Percentiles rank a stretch among this genome's conserved stretches.
Conservation (phyloP, 2,113 vertebrate genomes). For the Saiga tatarica region DNA sequence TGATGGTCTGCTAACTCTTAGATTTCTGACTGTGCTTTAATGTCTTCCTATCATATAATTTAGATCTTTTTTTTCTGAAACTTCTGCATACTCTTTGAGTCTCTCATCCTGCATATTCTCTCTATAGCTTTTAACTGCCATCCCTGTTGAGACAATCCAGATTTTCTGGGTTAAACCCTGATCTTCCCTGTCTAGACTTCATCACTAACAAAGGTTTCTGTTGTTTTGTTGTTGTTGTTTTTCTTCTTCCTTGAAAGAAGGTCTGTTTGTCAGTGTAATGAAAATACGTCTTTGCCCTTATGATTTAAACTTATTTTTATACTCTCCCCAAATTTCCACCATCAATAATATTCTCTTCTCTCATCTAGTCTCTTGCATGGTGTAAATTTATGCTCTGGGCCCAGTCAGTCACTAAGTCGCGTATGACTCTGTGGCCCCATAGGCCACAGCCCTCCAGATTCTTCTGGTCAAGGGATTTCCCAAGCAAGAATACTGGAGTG, state of each 20-base stretch:
- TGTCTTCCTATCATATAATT: neutral
- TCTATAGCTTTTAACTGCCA: neutral
- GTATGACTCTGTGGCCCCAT: neutral
- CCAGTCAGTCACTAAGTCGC: fast-evolving
- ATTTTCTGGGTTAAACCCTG: neutral
- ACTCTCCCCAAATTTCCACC: neutral
- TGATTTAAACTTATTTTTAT: neutral
- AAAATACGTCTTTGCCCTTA: neutral
- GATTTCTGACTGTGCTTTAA: neutral
- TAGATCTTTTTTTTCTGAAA: neutral
- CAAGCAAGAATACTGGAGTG: neutral
- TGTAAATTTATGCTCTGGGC: neutral
- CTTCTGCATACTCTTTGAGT: neutral
- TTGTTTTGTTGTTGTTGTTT: neutral
- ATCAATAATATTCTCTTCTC: neutral
- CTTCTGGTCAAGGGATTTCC: neutral
- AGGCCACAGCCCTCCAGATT: neutral
- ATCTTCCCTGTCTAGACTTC: neutral
- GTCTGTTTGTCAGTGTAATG: neutral
- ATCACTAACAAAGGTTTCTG: neutral
- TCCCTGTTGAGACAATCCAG: neutral
- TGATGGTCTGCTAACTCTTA: neutral
- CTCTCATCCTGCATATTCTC: neutral
- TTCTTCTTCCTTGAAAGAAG: neutral
- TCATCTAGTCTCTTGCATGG: neutral